Percentiles rank a stretch among this genome's conserved stretches.
Conservation (phyloP, 2,797 vertebrate species). For the Pseudomugil gertrudae region DNA sequence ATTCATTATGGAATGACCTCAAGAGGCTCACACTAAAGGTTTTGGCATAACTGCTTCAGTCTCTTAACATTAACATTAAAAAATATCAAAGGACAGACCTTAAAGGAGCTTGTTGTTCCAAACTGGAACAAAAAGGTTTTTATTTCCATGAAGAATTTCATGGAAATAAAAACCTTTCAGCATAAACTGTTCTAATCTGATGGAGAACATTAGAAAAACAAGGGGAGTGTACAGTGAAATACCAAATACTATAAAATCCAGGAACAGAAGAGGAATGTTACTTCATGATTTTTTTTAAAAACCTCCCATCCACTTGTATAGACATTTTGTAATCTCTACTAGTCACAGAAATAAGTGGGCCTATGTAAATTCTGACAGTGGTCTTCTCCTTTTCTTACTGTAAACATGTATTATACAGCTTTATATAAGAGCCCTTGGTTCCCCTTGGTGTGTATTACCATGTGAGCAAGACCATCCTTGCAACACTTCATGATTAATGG, state of each 20-base stretch:
- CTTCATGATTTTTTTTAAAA: slow-evolving; percentile 28
- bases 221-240: background rate
- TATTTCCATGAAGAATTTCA: background rate
- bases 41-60: background rate
- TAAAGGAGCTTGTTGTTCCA: background rate
- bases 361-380: background rate
- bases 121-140: too few relatives aligned
- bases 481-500: slow-evolving; percentile 49
- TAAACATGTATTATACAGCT: slow-evolving; percentile 42
- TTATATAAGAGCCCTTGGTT: too few relatives aligned
- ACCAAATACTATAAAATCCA: background rate
- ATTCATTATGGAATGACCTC: background rate
- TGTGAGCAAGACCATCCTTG: slow-evolving; percentile 32
- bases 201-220: slow-evolving; percentile 18
- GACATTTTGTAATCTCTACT: slow-evolving; percentile 33
- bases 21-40: background rate
- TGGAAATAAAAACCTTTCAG: slow-evolving; percentile 8
- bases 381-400: background rate
- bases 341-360: slow-evolving; percentile 31
- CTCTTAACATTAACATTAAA: background rate
- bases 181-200: slow-evolving; percentile 11
- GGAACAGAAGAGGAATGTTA: background rate
- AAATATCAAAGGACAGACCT: background rate
- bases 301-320: slow-evolving; percentile 15
- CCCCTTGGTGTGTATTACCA: too few relatives aligned